Evolutionary conservation across 1,140 invertebrate species (phyloP), one percentile per base, ranked within the genome.

Genomic region (Cyphomyrmex costatus): DNA sequence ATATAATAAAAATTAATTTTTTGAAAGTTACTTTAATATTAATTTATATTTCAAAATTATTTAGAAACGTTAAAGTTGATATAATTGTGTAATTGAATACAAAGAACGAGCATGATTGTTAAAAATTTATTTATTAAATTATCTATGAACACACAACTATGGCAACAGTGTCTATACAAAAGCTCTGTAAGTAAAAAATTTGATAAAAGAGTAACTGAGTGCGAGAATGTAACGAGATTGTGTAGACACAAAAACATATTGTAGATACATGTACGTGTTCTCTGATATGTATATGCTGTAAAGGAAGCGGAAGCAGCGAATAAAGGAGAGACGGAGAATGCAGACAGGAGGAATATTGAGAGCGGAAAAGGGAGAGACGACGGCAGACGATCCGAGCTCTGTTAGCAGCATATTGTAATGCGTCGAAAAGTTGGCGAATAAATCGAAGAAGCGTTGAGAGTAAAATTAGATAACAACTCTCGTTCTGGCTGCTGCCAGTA

Each of bases 391-490:
- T 93, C 91, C 91, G 90, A 89, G 86, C 92, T 92, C 92, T 92
- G 93, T 94, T 94, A 93, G 93, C 89, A 94, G 94, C 94, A 95
- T 95, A 95, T 95, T 95, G 94, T 95, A 95, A 95, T 94, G 94
- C 93, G 93, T 92, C 93, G 92, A 94, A 91, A 95, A 95, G 94
- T 95, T 95, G 91, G 94, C 92, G 94, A 94, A 95, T 95, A 95
- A 95, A 95, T 95, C 94, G 94, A 95, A 95, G 94, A 95, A 95
- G 94, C 94, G 94, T 95, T 95, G 94, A 95, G 94, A 95, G 94
- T 95, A 94, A 95, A 95, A 95, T 95, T 95, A 95, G 94, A 95
- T 95, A 95, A 95, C 94, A 95, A 95, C 94, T 94, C 93, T 92
- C 91, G 89, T 88, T 89, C 80, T 93, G 89, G 90, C 90, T 92